These are phyloP conservation scores for Anas platyrhynchos DNA, from an alignment of 2,113 vertebrate species.

Conservation along the genomic window DNA sequence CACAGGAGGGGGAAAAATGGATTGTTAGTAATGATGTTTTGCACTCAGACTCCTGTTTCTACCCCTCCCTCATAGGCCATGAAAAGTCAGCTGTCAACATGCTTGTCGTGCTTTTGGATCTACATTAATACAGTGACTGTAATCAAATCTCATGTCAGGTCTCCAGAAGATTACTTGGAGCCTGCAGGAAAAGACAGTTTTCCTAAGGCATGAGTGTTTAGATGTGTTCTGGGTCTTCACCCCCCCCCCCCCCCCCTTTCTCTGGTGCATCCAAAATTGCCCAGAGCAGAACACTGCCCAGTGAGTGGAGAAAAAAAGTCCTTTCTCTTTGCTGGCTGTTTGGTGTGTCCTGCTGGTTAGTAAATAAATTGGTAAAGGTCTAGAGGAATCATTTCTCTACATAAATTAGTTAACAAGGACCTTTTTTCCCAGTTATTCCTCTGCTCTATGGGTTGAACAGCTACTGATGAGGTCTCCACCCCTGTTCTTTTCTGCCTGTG, in stretches of 20 bases:
- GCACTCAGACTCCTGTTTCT: background rate
- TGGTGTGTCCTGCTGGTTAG: background rate
- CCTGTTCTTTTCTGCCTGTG: background rate
- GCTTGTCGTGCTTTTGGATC: background rate
- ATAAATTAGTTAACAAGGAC: background rate
- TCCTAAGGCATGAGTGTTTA: background rate
- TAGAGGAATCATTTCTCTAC: background rate
- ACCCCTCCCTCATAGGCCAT: background rate
- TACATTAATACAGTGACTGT: background rate
- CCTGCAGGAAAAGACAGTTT: fast-evolving
- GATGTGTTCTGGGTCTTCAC: background rate
- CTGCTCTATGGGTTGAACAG: background rate
- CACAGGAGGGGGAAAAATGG: background rate
- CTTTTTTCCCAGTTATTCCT: background rate
- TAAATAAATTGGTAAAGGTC: background rate
- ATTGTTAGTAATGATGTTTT: background rate
- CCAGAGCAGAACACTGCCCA: background rate
- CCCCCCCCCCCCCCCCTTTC: background rate
- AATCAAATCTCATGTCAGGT: background rate
- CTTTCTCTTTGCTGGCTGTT: background rate
- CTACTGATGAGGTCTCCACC: background rate
- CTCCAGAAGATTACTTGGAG: background rate
- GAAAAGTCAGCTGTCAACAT: background rate
- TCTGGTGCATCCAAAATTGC: background rate
- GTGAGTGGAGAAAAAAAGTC: background rate